Evolutionary conservation across 2,113 vertebrate genomes (phyloP).

Genomic region (Empidonax traillii): DNA sequence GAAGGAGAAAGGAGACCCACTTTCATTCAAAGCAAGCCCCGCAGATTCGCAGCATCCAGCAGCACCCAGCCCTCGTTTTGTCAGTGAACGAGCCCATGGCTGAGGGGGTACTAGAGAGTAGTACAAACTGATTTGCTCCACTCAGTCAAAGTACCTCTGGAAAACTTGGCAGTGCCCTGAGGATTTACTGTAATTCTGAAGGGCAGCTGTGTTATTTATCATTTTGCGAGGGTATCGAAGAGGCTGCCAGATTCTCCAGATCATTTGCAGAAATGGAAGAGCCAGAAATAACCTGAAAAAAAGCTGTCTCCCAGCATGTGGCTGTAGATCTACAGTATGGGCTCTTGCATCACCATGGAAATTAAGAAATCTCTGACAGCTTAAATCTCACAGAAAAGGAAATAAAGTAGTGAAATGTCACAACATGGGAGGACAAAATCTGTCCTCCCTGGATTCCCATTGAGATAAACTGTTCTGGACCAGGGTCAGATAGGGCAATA

Average conservation of each 20-base stretch:
- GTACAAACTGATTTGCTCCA: too few relatives aligned
- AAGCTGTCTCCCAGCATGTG: not conserved
- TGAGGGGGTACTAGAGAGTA: not conserved
- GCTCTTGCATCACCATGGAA: slow-evolving; percentile 8
- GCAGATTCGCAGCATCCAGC: not conserved
- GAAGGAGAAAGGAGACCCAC: not conserved
- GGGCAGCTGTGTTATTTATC: not conserved
- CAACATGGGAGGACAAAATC: not conserved
- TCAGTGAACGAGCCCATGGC: not conserved
- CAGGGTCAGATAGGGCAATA: not conserved
- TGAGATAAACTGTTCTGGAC: not conserved
- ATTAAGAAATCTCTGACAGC: not conserved
- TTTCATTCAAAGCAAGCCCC: not conserved
- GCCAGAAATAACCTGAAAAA: not conserved
- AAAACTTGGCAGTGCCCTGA: not conserved
- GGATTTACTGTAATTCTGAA: not conserved
- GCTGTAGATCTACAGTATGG: not conserved
- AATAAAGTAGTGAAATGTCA: not conserved
- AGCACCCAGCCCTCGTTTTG: not conserved
- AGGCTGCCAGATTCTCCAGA: not conserved
- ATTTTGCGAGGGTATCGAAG: not conserved
- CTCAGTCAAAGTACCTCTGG: not conserved
- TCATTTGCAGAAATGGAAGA: not conserved
- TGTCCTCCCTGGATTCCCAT: not conserved
- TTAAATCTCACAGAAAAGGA: not conserved